phyloP scores from a whole-genome alignment of 2,888 invertebrate genomes.

The Drosophila dives region DNA sequence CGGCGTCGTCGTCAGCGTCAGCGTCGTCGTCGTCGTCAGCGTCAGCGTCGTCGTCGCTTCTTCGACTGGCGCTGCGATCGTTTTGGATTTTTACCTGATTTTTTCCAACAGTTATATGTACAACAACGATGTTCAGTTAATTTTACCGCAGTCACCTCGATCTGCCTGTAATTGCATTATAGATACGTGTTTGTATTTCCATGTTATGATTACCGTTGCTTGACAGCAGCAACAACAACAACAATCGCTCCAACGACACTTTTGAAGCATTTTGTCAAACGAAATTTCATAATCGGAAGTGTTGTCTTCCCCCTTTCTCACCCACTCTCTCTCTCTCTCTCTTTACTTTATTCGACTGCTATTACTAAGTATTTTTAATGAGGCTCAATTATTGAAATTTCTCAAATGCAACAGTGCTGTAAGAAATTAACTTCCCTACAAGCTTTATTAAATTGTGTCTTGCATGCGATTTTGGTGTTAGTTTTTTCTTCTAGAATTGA shows the following conservation, averaged over 20 bases:
- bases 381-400: slow-evolving; percentile 77
- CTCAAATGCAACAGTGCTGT: slow-evolving; percentile 68
- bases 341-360: slow-evolving; percentile 34
- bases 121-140: slow-evolving; percentile 63
- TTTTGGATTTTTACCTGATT: slow-evolving; percentile 67
- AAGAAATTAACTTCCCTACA: slow-evolving; percentile 56
- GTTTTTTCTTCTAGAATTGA: not conserved
- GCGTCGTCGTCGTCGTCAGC: too few relatives aligned
- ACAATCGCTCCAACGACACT: slow-evolving; percentile 40
- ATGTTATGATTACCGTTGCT: slow-evolving; percentile 72
- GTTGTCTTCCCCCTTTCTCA: slow-evolving; percentile 13
- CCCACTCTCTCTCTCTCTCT: not conserved
- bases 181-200: slow-evolving; percentile 68
- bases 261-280: slow-evolving; percentile 70
- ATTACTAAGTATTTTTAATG: slow-evolving; percentile 69
- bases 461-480: slow-evolving; percentile 11
- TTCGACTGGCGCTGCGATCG: slow-evolving; percentile 57
- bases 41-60: slow-evolving; percentile 35
- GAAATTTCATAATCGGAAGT: slow-evolving; percentile 77
- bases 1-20: slow-evolving; percentile 34
- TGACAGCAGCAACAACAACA: slow-evolving; percentile 29
- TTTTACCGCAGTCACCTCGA: slow-evolving; percentile 71
- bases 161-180: slow-evolving; percentile 75
- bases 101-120: slow-evolving; percentile 38
- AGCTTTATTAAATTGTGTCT: slow-evolving; percentile 14